These are phyloP conservation scores for Takifugu flavidus DNA, from an alignment of 2,113 vertebrate species.

Conservation along the genomic window DNA sequence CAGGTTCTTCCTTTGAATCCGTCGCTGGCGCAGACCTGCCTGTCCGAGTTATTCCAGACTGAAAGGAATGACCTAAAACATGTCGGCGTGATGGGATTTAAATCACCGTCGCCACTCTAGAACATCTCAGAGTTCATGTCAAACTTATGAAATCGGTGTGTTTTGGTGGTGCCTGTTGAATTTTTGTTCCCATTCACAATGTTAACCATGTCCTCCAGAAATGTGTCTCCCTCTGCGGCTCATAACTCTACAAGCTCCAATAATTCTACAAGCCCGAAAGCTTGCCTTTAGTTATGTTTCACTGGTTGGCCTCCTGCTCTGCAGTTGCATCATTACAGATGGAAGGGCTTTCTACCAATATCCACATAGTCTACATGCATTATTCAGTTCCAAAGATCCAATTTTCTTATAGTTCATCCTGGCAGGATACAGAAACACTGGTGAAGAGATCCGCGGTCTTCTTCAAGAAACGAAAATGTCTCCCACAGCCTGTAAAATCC, in stretches of 20 bases:
- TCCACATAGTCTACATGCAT: slow-evolving; percentile 17
- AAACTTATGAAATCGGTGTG: neutral
- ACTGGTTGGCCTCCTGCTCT: slow-evolving; percentile 5
- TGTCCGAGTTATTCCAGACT: too few species aligned
- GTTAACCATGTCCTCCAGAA: slow-evolving; percentile 5
- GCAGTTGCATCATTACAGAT: slow-evolving; percentile 29
- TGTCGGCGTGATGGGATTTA: too few species aligned
- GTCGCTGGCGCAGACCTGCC: too few species aligned
- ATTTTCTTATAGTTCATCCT: neutral
- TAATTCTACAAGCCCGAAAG: slow-evolving; percentile 14
- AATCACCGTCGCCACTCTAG: neutral
- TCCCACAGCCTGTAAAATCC: neutral
- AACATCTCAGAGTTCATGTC: neutral
- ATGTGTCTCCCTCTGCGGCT: neutral
- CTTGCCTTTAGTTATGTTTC: slow-evolving; percentile 8
- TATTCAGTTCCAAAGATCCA: slow-evolving; percentile 38
- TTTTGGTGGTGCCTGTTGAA: neutral
- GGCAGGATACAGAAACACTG: neutral
- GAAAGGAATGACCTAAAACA: too few species aligned
- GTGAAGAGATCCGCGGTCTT: slow-evolving; percentile 6
- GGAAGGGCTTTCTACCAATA: slow-evolving; percentile 15
- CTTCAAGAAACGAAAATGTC: slow-evolving; percentile 7
- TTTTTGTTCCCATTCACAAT: neutral
- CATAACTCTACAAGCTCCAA: neutral
- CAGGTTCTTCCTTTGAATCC: too few species aligned